Base-by-base conservation (phyloP, 1,140 invertebrate genomes). In the Aleiodes sp. region DNA sequence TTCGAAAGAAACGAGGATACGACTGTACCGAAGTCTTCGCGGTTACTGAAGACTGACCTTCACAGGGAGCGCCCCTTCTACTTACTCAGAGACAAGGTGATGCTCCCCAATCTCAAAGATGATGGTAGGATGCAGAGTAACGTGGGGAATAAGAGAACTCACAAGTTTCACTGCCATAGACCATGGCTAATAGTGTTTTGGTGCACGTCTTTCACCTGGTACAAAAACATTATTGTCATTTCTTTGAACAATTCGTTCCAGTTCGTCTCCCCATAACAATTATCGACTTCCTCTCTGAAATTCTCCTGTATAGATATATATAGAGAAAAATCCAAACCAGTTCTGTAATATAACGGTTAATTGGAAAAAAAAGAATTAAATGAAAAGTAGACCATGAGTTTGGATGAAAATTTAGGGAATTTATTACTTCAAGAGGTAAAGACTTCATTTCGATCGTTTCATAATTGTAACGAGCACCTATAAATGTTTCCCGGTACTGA, bases 11-110 rank as follows among this genome's bases (percentile, higher is more conserved):
- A 24, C 46, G 1, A 24, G 56, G 57, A 61, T 66, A 56, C 73
- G 71, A 57, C 60, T 72, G 60, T 70, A 64, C 73, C 73, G 76
- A 70, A 75, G 70, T 68, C 72, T 75, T 26, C 68, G 68, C 65
- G 62, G 65, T 77, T 71, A 82, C 80, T 84, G 78, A 76, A 12
- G 46, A 16, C 70, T 60, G 70, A 73, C 56, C 65, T 67, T 70
- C 21, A 29, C n/a, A 41, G 52, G 59, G 21, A 10, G 26, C 21
- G 21, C 46, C 46, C 46, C 46, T 52, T 52, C 46, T 16, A 12
- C 46, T 46, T n/a, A 1, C 2, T 19, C 16, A 52, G 4, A 52
- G 26, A 2, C 16, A 52, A 4, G n/a, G n/a, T n/a, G n/a, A n/a
- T 28, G 10, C 39, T 21, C 16, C 26, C 4, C 26, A 16, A 21